phyloP scores from a whole-genome alignment of 2,888 invertebrate genomes.

The Cacoxenus indagator region DNA sequence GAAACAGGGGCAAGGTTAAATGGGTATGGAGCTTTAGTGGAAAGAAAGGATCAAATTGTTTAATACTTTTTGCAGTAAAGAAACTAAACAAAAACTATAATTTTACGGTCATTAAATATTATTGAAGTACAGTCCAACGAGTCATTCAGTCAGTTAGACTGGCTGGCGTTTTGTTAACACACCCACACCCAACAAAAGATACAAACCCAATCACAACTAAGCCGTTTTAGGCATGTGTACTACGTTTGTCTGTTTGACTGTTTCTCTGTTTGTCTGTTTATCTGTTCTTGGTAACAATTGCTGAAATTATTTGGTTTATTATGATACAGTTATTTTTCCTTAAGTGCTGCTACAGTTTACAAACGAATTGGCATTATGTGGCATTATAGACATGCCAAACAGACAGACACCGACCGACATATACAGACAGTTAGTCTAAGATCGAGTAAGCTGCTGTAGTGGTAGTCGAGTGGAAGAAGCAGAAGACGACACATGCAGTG shows the following conservation, averaged over 20 bases:
- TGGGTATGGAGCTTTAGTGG: not conserved
- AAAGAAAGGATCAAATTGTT: conserved; percentile 3
- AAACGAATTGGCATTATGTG: conserved; percentile 63
- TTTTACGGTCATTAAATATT: conserved; percentile 64
- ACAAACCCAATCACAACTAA: not conserved
- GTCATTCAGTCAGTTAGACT: not conserved
- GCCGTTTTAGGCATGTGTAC: not conserved
- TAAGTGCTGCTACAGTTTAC: conserved; percentile 51
- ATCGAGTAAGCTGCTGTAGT: too few relatives aligned
- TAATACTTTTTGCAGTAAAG: conserved; percentile 1
- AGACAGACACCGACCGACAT: not conserved
- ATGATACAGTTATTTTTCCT: conserved; percentile 50
- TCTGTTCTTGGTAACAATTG: conserved; percentile 45
- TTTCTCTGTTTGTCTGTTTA: conserved; percentile 35
- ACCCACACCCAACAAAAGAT: not conserved
- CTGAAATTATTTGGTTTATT: conserved; percentile 57
- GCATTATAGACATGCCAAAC: conserved; percentile 50
- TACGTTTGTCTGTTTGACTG: too few relatives aligned
- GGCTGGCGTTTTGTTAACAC: not conserved
- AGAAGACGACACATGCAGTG: conserved; percentile 1
- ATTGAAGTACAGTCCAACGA: conserved; percentile 44
- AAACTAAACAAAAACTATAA: conserved; percentile 47
- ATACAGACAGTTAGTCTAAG: not conserved
- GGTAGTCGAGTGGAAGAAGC: conserved; percentile 16
- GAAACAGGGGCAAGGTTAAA: not conserved